phyloP scores from a whole-genome alignment of 1,140 invertebrate genomes.

The Drosophila arawakana region DNA sequence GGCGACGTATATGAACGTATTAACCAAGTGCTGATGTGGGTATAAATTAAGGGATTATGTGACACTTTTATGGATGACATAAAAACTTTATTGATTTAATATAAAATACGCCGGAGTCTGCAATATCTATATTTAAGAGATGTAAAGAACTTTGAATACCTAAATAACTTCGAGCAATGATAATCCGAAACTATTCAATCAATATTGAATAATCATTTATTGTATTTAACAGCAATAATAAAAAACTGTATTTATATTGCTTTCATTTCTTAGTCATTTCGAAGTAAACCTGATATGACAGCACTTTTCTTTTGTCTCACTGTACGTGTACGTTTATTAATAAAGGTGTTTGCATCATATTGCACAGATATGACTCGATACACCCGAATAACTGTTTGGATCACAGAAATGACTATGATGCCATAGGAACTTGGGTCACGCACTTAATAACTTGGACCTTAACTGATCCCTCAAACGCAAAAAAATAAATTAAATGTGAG shows the following conservation, averaged over 20 bases:
- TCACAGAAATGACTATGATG: conserved; percentile 4
- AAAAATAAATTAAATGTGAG: no score
- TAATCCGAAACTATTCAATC: not conserved
- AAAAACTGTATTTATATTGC: not conserved
- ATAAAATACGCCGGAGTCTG: not conserved
- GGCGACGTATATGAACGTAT: conserved; percentile 48
- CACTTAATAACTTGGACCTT: not conserved
- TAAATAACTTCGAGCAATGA: not conserved
- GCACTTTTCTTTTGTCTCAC: not conserved
- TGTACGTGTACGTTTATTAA: not conserved
- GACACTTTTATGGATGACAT: conserved; percentile 60
- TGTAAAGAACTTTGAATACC: conserved; percentile 13
- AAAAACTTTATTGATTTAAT: conserved; percentile 64
- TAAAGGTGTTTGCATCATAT: conserved; percentile 31
- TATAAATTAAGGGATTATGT: conserved; percentile 58
- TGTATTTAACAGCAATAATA: not conserved
- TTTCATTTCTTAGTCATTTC: conserved; percentile 4
- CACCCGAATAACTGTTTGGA: conserved; percentile 16
- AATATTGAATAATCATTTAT: conserved; percentile 11
- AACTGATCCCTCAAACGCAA: not conserved
- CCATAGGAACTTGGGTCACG: conserved; percentile 17
- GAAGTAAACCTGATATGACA: conserved; percentile 24
- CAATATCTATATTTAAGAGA: conserved; percentile 1
- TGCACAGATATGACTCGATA: conserved; percentile 16
- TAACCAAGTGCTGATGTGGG: not conserved